Conservation (phyloP, 2,113 vertebrate genomes). For the Ochotona princeps region DNA sequence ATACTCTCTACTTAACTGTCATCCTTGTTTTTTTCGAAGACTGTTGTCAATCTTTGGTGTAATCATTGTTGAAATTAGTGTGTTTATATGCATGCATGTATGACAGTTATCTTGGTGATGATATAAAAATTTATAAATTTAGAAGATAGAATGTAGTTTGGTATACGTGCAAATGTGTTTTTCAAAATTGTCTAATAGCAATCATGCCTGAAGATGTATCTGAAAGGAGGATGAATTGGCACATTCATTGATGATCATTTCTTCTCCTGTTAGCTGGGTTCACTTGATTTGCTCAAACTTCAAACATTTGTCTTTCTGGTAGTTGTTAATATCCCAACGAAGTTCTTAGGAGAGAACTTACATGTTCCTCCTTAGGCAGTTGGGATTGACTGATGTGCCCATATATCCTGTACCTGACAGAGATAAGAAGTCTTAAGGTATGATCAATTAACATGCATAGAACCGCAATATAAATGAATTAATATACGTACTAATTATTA, state of each 20-base stretch:
- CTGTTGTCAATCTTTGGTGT: constrained; percentile 29
- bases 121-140: neutral
- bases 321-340: neutral
- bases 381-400: constrained; percentile 12
- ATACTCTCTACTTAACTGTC: neutral
- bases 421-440: neutral
- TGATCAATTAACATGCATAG: neutral
- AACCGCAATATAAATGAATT: neutral
- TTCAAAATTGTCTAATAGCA: neutral
- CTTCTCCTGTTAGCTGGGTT: neutral
- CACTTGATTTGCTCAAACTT: neutral
- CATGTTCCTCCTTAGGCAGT: too few relatives aligned
- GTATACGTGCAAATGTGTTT: neutral
- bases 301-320: neutral
- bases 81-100: neutral
- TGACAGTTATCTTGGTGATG: neutral
- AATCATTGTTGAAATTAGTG: neutral
- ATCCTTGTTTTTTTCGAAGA: neutral
- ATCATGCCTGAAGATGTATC: neutral
- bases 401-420: neutral
- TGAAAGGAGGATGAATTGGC: neutral
- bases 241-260: neutral
- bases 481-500: neutral
- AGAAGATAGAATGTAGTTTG: neutral
- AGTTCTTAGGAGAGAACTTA: neutral